phyloP scores from a whole-genome alignment of 1,140 invertebrate species.

The Drosophila azteca region DNA sequence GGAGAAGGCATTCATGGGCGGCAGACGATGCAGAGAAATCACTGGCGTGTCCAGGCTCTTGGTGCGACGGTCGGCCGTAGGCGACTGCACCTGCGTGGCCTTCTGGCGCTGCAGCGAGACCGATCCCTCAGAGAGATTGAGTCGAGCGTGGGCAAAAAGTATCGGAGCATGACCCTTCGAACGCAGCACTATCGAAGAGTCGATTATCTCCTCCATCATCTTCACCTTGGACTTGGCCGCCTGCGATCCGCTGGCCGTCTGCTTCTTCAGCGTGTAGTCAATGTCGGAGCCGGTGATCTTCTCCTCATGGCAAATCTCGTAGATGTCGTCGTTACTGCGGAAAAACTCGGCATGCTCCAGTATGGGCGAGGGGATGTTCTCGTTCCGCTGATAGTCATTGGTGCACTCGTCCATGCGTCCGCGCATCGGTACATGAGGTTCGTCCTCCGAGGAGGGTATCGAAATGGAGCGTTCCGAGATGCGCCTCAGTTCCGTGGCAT shows the following conservation, averaged over 20 bases:
- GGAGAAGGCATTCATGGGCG: conserved; percentile 93
- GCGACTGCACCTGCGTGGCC: conserved; percentile 87
- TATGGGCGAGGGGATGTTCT: conserved; percentile 86
- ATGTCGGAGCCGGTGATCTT: conserved; percentile 76
- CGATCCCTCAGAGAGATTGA: conserved; percentile 92
- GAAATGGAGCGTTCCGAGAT: conserved; percentile 89
- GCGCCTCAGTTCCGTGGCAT: conserved; percentile 86
- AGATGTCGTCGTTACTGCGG: conserved; percentile 85
- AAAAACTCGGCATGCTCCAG: conserved; percentile 86
- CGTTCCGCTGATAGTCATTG: conserved; percentile 86
- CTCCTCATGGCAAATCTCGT: conserved; percentile 81
- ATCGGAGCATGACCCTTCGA: conserved; percentile 90
- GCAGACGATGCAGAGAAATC: conserved; percentile 90
- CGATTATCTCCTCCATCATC: conserved; percentile 82
- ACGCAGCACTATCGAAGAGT: conserved; percentile 80
- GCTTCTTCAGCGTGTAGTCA: conserved; percentile 80
- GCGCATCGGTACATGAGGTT: conserved; percentile 84
- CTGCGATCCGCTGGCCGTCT: conserved; percentile 53
- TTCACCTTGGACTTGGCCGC: conserved; percentile 74
- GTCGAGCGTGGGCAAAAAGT: conserved; percentile 89
- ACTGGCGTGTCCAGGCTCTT: conserved; percentile 93
- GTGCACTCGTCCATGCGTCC: conserved; percentile 83
- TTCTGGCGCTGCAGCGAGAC: conserved; percentile 90
- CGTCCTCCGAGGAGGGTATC: conserved; percentile 89
- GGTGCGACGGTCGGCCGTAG: conserved; percentile 89